Evolutionary conservation across 1,140 invertebrate genomes (phyloP).

Genomic region (Bombus difficillimus): DNA sequence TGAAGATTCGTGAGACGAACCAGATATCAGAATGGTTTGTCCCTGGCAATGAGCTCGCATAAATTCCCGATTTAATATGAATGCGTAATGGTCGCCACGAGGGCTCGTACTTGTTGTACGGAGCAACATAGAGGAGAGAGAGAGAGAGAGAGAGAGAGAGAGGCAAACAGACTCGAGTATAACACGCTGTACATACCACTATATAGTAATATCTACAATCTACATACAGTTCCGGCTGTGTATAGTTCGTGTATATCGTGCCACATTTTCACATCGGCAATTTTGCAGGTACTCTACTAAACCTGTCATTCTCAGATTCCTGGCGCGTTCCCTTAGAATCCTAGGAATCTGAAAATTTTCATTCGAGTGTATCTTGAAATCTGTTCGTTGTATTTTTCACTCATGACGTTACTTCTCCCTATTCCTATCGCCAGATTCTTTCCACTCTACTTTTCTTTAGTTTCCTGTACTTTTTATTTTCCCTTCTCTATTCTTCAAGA

Average conservation of each 20-base stretch:
- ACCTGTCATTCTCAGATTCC: background rate
- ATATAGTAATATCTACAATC: background rate
- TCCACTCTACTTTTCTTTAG: too few relatives aligned
- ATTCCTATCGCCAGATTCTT: background rate
- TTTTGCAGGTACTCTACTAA: background rate
- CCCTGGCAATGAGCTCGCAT: conserved; percentile 56
- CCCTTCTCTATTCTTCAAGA: too few relatives aligned
- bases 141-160: background rate
- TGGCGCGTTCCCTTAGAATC: background rate
- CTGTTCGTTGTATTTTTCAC: background rate
- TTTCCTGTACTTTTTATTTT: too few relatives aligned
- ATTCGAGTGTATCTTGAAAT: background rate
- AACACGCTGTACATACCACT: background rate
- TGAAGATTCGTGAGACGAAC: background rate
- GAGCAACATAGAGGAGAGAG: too few relatives aligned
- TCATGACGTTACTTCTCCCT: background rate
- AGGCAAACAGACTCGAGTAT: conserved; percentile 14
- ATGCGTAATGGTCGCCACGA: conserved; percentile 56
- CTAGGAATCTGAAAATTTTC: background rate
- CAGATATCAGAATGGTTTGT: background rate
- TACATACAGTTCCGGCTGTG: background rate
- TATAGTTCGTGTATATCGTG: background rate
- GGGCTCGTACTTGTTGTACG: background rate
- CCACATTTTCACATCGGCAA: background rate
- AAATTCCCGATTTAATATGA: conserved; percentile 67